Evolutionary conservation across 2,888 invertebrate genomes (phyloP).

Genomic region (Drosophila parthenogenetica): DNA sequence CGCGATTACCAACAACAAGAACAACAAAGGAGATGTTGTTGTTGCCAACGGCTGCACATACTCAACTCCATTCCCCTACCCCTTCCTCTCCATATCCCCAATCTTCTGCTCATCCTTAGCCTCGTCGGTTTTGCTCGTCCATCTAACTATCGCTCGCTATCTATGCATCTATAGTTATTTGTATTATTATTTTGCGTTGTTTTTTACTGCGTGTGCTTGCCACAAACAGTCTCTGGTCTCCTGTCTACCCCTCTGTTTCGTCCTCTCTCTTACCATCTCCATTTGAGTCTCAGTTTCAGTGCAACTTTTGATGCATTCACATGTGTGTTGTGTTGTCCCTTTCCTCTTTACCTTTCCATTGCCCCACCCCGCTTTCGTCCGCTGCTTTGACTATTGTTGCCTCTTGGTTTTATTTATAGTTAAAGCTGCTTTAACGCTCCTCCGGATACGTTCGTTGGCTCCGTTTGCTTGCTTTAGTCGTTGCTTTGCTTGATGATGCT

Average conservation of each 20-base stretch:
- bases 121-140: conserved; percentile 56
- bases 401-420: conserved; percentile 77
- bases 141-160: conserved; percentile 76
- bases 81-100: conserved; percentile 12
- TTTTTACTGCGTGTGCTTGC: conserved; percentile 50
- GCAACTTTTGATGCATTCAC: conserved; percentile 67
- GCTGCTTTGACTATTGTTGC: conserved; percentile 60
- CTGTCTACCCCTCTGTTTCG: conserved; percentile 1
- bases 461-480: conserved; percentile 1
- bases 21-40: conserved; percentile 37
- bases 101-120: conserved; percentile 50
- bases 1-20: conserved; percentile 42
- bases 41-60: conserved; percentile 54
- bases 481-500: conserved; percentile 59
- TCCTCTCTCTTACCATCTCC: not conserved
- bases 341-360: not conserved
- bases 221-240: conserved; percentile 4
- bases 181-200: conserved; percentile 79
- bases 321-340: conserved; percentile 38
- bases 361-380: not conserved
- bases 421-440: conserved; percentile 70
- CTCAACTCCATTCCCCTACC: conserved; percentile 7
- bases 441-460: conserved; percentile 44
- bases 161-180: conserved; percentile 80
- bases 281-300: conserved; percentile 43